Evolutionary conservation across 2,797 vertebrate species (phyloP).

Genomic region (Semotilus atromaculatus): DNA sequence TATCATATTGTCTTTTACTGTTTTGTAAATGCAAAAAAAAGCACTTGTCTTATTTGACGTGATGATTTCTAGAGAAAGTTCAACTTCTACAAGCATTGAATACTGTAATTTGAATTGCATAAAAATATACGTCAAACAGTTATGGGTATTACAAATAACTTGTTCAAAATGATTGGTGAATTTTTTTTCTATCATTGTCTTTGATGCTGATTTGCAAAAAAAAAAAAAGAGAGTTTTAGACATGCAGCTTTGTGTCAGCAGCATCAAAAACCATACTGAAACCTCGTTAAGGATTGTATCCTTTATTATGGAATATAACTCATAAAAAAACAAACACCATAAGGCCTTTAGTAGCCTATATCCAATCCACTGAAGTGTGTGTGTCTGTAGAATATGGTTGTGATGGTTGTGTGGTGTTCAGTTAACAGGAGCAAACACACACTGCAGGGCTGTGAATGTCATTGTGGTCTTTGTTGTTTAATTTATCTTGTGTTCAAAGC

Average conservation of each 20-base stretch:
- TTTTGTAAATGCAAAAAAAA: neutral
- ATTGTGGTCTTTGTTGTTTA: conserved; percentile 86
- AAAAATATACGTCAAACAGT: neutral
- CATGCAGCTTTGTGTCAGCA: neutral
- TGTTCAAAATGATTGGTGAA: neutral
- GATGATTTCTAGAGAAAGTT: neutral
- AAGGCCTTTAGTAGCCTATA: neutral
- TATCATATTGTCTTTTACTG: neutral
- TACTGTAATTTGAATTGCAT: neutral
- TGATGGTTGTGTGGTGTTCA: conserved; percentile 59
- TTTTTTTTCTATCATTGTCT: neutral
- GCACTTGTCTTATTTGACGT: neutral
- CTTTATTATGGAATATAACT: conserved; percentile 3
- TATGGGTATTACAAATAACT: neutral
- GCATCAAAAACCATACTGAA: neutral
- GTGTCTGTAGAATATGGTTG: conserved; percentile 29
- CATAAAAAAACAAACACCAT: neutral
- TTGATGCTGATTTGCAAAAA: neutral
- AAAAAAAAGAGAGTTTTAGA: neutral
- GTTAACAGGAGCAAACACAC: conserved; percentile 73
- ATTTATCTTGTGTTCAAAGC: conserved; percentile 89
- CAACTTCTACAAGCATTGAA: neutral
- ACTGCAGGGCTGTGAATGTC: conserved; percentile 83
- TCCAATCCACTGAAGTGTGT: conserved; percentile 35
- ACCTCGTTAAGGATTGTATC: neutral